phyloP scores from a whole-genome alignment of 2,113 vertebrate species.

The Pachypanchax playfairii region DNA sequence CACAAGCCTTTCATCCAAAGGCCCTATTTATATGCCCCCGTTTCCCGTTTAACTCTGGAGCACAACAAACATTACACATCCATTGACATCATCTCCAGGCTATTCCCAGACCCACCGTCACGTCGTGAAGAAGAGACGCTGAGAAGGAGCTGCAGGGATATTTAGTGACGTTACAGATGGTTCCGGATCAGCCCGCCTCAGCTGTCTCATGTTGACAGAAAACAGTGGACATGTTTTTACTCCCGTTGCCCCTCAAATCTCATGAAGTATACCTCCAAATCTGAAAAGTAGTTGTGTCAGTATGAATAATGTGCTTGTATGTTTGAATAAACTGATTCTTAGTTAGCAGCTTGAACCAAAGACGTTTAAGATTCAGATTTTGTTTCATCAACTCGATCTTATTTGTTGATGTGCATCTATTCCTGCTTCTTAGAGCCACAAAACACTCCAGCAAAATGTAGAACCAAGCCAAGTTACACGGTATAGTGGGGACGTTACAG shows the following conservation, averaged over 20 bases:
- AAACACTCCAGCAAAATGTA: too few species aligned
- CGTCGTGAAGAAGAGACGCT: slow-evolving; percentile 49
- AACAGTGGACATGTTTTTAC: slow-evolving; percentile 42
- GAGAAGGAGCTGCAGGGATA: slow-evolving; percentile 43
- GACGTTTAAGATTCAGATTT: too few species aligned
- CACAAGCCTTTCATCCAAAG: slow-evolving; percentile 58
- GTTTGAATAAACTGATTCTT: too few species aligned
- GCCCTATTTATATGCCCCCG: slow-evolving; percentile 76
- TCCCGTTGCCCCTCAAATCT: not conserved
- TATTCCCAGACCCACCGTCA: slow-evolving; percentile 62
- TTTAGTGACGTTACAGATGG: slow-evolving; percentile 45
- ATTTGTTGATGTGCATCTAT: too few species aligned
- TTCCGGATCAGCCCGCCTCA: slow-evolving; percentile 50
- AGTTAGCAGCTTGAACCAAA: too few species aligned
- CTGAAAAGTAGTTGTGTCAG: too few species aligned
- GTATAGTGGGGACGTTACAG: too few species aligned
- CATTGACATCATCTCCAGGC: slow-evolving; percentile 65
- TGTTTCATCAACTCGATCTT: too few species aligned
- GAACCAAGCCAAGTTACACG: too few species aligned
- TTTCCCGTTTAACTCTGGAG: slow-evolving; percentile 68
- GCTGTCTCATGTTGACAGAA: slow-evolving; percentile 56
- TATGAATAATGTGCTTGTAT: too few species aligned
- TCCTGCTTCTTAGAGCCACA: too few species aligned
- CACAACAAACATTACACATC: slow-evolving; percentile 72
- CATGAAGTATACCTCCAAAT: too few species aligned